Evolutionary conservation across 2,113 vertebrate genomes (phyloP).

Genomic region (zebrafish (Danio rerio)): GRCz12tu NC_133195.1:32812501-32813000

Average conservation of each 20-base stretch:
- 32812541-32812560: conserved; percentile 51
- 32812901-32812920: too few relatives aligned
- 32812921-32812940: too few relatives aligned
- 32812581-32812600: conserved; percentile 8
- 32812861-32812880: background rate
- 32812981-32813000: too few relatives aligned
- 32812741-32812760: background rate
- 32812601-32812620: conserved; percentile 33
- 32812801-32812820: background rate
- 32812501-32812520: conserved; percentile 45
- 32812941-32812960: too few relatives aligned
- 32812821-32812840: background rate
- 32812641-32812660: conserved; percentile 34
- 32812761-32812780: background rate
- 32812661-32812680: background rate
- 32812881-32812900: background rate
- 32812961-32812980: too few relatives aligned
- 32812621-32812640: conserved; percentile 25
- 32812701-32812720: background rate
- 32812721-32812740: background rate
- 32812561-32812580: conserved; percentile 15
- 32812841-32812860: background rate
- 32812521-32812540: conserved; percentile 50
- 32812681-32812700: conserved; percentile 2
- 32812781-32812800: background rate